Percentiles rank a stretch among this genome's conserved stretches.
Conservation (phyloP, 2,113 vertebrate species). For the Erythrocebus patas region DNA sequence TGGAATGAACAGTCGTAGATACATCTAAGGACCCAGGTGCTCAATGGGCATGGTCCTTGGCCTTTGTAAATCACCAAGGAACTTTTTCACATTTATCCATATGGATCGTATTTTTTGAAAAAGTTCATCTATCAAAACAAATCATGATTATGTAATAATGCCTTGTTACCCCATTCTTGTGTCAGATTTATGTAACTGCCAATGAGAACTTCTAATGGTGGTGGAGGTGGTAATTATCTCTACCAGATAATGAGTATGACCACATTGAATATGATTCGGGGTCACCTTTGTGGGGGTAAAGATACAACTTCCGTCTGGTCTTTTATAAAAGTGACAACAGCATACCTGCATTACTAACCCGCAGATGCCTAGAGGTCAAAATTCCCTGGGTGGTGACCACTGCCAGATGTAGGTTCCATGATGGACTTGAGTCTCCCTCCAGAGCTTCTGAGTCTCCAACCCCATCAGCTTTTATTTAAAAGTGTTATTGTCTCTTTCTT, state of each 20-base stretch:
- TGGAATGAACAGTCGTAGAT: background rate
- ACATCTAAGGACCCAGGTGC: background rate
- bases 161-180: background rate
- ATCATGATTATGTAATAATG: background rate
- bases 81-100: background rate
- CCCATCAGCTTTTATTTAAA: background rate
- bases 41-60: background rate
- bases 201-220: background rate
- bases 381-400: background rate
- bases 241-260: background rate
- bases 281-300: background rate
- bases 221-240: background rate
- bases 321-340: background rate
- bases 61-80: background rate
- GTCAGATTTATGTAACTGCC: background rate
- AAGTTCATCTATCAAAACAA: background rate
- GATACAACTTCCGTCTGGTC: fast-evolving
- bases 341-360: background rate
- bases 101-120: background rate
- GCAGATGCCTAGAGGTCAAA: background rate
- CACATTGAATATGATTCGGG: no score
- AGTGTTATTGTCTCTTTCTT: background rate
- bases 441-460: background rate
- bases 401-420: background rate
- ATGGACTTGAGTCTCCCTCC: background rate